Percentiles rank a stretch among this genome's conserved stretches.
These are phyloP conservation scores for Amblyraja radiata DNA, from an alignment of 2,797 vertebrate genomes.

Conservation along the genomic window DNA sequence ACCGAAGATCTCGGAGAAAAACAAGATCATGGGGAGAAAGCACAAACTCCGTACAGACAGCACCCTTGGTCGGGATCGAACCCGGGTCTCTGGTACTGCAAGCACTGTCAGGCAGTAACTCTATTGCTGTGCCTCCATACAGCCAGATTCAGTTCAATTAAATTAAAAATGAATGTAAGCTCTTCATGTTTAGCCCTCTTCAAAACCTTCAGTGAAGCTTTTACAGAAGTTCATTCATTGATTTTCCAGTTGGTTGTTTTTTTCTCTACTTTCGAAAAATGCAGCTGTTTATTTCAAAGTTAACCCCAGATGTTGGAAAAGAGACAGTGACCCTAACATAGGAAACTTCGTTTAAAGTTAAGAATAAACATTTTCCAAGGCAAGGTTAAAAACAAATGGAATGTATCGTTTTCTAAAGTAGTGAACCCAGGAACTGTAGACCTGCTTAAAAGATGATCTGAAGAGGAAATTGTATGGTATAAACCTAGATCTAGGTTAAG, in stretches of 20 bases:
- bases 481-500: conserved; percentile 19
- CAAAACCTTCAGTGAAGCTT: no score
- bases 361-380: not conserved
- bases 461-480: not conserved
- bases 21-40: no score
- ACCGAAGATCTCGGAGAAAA: no score
- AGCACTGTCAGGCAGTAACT: no score
- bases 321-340: not conserved
- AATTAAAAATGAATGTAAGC: no score
- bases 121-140: no score
- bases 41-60: no score
- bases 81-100: no score
- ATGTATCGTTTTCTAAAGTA: not conserved
- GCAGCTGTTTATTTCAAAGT: not conserved
- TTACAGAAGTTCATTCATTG: not conserved
- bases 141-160: no score
- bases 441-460: not conserved
- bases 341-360: conserved; percentile 9
- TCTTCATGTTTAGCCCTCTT: no score
- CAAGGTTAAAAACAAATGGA: conserved; percentile 16
- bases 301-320: not conserved
- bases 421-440: not conserved
- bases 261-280: not conserved
- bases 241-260: not conserved
- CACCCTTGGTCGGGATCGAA: no score